These are phyloP conservation scores for Schizothorax lantsangensis DNA, from an alignment of 2,797 vertebrate genomes.

Conservation along the genomic window DNA sequence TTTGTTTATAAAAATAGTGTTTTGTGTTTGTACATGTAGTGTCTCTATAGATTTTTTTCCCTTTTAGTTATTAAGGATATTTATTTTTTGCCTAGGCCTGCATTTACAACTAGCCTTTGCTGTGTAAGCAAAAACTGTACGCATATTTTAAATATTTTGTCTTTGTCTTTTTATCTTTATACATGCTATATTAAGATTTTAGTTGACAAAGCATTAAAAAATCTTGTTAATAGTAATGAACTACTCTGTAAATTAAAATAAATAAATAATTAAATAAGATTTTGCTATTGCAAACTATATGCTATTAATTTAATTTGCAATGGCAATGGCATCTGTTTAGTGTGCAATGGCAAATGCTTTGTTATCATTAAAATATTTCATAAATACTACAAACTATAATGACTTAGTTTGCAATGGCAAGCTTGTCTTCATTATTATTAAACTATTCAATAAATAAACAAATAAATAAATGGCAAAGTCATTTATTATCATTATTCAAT, in stretches of 20 bases:
- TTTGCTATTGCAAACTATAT: no score
- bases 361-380: no score
- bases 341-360: no score
- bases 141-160: neutral
- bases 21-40: neutral
- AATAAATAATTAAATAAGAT: neutral
- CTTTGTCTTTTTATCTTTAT: neutral
- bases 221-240: neutral
- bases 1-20: neutral
- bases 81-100: neutral
- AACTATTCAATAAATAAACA: neutral
- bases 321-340: neutral
- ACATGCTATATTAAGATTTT: neutral
- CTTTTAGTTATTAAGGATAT: neutral
- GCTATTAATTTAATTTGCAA: neutral
- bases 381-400: no score
- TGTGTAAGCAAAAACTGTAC: neutral
- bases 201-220: neutral
- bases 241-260: neutral
- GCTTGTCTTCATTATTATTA: neutral
- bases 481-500: no score
- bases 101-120: neutral
- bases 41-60: neutral
- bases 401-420: neutral
- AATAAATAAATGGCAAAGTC: neutral